Conservation (phyloP, 2,113 vertebrate genomes). For the Ploceus nigricollis region DNA sequence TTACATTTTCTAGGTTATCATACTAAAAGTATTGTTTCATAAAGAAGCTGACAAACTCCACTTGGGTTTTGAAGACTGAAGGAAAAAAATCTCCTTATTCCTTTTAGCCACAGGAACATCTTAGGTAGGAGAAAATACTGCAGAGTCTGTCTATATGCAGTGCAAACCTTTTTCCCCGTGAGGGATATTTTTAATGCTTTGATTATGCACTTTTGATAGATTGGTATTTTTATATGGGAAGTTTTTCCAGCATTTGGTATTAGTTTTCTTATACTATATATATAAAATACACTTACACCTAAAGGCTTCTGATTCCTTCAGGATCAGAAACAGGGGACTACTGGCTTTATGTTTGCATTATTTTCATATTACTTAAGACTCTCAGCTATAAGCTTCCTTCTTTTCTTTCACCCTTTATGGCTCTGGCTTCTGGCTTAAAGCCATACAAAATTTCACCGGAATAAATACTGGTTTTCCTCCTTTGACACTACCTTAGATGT, state of each 20-base stretch:
- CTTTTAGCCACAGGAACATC: background rate
- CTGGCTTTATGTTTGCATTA: background rate
- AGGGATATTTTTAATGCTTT: background rate
- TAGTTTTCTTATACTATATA: background rate
- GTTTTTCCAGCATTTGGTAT: background rate
- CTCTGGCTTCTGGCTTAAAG: background rate
- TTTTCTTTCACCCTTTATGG: background rate
- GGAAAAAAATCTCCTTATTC: background rate
- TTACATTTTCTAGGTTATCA: background rate
- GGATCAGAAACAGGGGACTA: background rate
- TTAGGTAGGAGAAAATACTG: background rate
- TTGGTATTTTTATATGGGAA: background rate
- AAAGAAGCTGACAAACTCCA: background rate
- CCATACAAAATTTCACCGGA: background rate
- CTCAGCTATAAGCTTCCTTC: background rate
- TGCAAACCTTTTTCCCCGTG: background rate
- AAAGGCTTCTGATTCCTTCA: background rate
- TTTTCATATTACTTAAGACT: background rate
- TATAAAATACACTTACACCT: background rate
- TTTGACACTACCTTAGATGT: background rate
- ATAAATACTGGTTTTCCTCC: background rate
- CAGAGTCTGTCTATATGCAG: rapidly evolving
- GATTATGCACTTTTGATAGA: background rate
- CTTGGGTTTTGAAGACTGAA: background rate
- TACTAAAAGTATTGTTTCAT: background rate